phyloP scores from a whole-genome alignment of 2,888 invertebrate species.

The Sinhomidia bicolor region DNA sequence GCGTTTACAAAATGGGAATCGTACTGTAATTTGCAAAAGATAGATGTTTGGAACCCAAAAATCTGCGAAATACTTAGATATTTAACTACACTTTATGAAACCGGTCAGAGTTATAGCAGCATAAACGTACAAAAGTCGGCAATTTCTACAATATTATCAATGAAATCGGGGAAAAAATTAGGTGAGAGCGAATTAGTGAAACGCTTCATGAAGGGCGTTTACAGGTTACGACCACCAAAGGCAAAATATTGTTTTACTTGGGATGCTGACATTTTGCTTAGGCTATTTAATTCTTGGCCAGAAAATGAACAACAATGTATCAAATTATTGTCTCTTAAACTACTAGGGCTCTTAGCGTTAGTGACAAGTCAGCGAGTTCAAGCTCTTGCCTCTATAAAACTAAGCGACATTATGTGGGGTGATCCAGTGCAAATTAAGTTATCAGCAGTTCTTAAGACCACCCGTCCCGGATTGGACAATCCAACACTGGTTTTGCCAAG shows the following conservation, averaged over 20 bases:
- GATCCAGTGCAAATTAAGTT: slow-evolving; percentile 15
- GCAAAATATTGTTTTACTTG: slow-evolving; percentile 61
- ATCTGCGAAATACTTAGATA: slow-evolving; percentile 1
- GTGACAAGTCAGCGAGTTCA: slow-evolving; percentile 63
- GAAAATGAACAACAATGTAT: slow-evolving; percentile 11
- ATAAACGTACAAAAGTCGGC: slow-evolving; percentile 68
- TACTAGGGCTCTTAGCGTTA: slow-evolving; percentile 61
- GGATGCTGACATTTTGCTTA: slow-evolving; percentile 59
- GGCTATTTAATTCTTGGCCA: slow-evolving; percentile 1
- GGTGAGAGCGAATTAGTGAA: slow-evolving; percentile 53
- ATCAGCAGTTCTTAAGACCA: neutral
- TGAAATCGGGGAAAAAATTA: neutral
- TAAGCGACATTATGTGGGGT: slow-evolving; percentile 25
- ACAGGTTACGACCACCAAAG: slow-evolving; percentile 32
- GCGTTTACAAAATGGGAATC: slow-evolving; percentile 29
- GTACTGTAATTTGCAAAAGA: neutral
- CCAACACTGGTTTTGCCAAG: slow-evolving; percentile 46
- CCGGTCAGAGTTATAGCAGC: slow-evolving; percentile 55
- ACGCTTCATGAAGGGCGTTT: slow-evolving; percentile 64
- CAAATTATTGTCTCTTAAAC: slow-evolving; percentile 51
- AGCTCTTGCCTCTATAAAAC: slow-evolving; percentile 42
- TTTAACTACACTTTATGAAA: slow-evolving; percentile 35
- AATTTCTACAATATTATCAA: slow-evolving; percentile 43
- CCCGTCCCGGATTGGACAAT: neutral
- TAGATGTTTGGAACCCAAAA: neutral